A percentile compares a stretch with the other conserved stretches of the same genome.
Evolutionary conservation across 2,113 vertebrate species (phyloP).

Genomic region (Ameiurus melas): DNA sequence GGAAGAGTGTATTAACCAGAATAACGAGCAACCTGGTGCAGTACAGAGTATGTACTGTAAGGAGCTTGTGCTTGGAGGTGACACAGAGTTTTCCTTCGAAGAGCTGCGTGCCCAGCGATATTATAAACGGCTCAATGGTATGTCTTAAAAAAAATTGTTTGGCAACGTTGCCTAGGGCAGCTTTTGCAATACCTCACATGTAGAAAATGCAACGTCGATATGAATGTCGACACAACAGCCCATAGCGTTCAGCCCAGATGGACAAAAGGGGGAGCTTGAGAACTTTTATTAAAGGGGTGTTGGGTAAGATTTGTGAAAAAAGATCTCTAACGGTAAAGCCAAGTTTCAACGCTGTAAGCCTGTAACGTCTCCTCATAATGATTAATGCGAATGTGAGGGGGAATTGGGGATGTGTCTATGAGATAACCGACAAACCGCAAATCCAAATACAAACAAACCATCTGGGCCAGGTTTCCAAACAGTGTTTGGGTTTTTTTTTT

Average conservation of each 20-base stretch:
- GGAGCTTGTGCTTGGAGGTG: conserved; percentile 76
- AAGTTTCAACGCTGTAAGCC: not conserved
- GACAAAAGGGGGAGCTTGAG: not conserved
- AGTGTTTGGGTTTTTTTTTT: not conserved
- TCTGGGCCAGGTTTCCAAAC: not conserved
- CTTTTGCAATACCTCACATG: not conserved
- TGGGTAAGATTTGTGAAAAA: not conserved
- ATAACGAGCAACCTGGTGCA: conserved; percentile 68
- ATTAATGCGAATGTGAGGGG: not conserved
- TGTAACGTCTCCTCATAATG: not conserved
- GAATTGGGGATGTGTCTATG: not conserved
- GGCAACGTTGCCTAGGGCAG: too few species aligned
- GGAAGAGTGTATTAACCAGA: conserved; percentile 68
- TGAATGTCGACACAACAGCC: not conserved
- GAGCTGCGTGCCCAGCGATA: conserved; percentile 82
- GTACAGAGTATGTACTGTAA: conserved; percentile 80
- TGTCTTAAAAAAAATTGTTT: conserved; percentile 56
- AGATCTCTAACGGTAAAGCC: not conserved
- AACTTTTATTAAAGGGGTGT: not conserved
- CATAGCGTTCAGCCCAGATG: not conserved
- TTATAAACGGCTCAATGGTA: conserved; percentile 69
- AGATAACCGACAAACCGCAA: not conserved
- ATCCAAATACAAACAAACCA: not conserved
- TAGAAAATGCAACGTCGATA: not conserved
- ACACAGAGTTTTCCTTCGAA: conserved; percentile 81